Evolutionary conservation across 2,113 vertebrate species (phyloP).

Genomic region (Gorsachius goisagi): DNA sequence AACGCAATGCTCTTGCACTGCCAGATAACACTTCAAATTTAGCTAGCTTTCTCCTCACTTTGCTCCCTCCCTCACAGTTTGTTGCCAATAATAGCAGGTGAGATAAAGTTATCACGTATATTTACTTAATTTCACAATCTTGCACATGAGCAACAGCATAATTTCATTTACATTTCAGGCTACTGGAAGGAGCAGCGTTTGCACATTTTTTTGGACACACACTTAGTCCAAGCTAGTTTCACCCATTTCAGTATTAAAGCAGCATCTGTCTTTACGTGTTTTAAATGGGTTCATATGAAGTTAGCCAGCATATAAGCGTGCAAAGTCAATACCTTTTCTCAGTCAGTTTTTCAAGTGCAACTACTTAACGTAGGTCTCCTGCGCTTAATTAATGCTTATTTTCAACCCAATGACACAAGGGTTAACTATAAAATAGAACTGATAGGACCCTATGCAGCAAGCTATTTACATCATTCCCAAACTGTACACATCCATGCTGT

Average conservation of each 20-base stretch:
- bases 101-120: neutral
- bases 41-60: neutral
- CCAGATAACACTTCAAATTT: neutral
- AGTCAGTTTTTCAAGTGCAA: neutral
- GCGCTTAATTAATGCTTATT: fast-evolving
- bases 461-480: neutral
- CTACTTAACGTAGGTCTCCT: neutral
- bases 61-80: neutral
- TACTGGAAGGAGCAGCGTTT: neutral
- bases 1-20: neutral
- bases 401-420: neutral
- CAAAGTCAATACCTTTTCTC: neutral
- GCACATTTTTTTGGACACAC: neutral
- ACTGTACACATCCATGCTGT: fast-evolving
- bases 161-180: neutral
- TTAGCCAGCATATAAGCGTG: neutral
- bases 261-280: neutral
- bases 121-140: neutral
- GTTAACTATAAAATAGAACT: neutral
- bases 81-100: neutral
- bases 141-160: neutral
- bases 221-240: neutral
- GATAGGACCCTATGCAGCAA: neutral
- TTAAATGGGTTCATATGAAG: neutral
- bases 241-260: neutral